Percentiles rank a stretch among this genome's conserved stretches.
These are phyloP conservation scores for Zaprionus ghesquierei DNA, from an alignment of 1,140 invertebrate species.

Conservation along the genomic window DNA sequence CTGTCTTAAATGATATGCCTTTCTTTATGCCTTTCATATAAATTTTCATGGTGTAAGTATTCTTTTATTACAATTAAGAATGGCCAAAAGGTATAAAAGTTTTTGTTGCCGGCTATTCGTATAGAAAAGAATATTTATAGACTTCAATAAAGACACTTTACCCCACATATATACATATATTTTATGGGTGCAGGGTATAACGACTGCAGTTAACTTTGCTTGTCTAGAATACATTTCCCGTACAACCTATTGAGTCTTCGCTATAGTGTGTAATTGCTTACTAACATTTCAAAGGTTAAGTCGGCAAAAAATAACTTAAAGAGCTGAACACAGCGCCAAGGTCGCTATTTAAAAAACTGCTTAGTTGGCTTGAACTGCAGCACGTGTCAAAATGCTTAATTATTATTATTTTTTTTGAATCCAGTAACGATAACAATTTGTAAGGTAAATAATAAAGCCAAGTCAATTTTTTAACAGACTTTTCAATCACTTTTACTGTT, in stretches of 20 bases:
- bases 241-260: slow-evolving; percentile 1
- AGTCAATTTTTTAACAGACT: too few relatives aligned
- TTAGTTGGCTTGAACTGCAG: background rate
- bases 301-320: slow-evolving; percentile 9
- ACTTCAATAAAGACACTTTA: background rate
- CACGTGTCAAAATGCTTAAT: slow-evolving; percentile 30
- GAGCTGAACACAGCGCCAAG: slow-evolving; percentile 8
- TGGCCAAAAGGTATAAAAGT: too few relatives aligned
- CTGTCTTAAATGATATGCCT: too few relatives aligned
- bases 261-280: background rate
- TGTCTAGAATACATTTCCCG: background rate
- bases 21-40: too few relatives aligned
- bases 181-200: background rate
- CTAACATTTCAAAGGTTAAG: slow-evolving; percentile 6
- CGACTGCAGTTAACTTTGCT: too few relatives aligned
- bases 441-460: background rate
- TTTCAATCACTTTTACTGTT: too few relatives aligned
- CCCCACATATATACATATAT: too few relatives aligned
- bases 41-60: too few relatives aligned
- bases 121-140: background rate
- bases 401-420: slow-evolving; percentile 10
- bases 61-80: too few relatives aligned
- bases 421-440: background rate
- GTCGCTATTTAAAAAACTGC: slow-evolving; percentile 12
- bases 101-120: background rate